phyloP scores from a whole-genome alignment of 2,888 invertebrate species.

The Conomelus anceps region DNA sequence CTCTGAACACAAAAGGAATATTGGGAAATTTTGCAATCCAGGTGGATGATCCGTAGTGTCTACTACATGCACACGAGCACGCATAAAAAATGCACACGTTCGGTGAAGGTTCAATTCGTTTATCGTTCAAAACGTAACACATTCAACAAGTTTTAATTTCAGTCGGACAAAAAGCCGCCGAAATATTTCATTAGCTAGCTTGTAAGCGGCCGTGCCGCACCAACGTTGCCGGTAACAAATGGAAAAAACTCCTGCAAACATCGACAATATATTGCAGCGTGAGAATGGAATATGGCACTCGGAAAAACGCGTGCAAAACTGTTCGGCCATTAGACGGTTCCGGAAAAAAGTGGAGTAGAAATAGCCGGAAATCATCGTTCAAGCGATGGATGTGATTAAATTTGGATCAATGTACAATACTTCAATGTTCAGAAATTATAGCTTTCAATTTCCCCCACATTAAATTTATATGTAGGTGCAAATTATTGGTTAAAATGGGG shows the following conservation, averaged over 20 bases:
- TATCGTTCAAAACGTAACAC: neutral
- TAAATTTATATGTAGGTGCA: too few relatives aligned
- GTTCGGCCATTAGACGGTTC: too few relatives aligned
- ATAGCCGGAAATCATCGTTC: too few relatives aligned
- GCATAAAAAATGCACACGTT: neutral
- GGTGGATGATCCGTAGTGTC: neutral
- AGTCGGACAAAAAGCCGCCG: neutral
- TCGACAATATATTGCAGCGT: neutral
- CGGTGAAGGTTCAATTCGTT: neutral
- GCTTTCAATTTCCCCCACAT: too few relatives aligned
- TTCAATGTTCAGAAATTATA: too few relatives aligned
- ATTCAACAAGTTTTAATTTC: neutral
- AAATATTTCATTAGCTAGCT: neutral
- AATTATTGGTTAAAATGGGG: too few relatives aligned
- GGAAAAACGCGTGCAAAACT: neutral
- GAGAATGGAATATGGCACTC: neutral
- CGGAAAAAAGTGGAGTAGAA: neutral
- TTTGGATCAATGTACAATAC: too few relatives aligned
- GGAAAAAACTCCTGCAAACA: neutral
- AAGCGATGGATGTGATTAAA: too few relatives aligned
- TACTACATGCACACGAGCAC: too few relatives aligned
- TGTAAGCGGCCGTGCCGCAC: neutral
- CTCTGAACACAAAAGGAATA: neutral
- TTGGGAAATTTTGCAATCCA: neutral
- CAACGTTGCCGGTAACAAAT: neutral